Conservation (phyloP, 2,113 vertebrate genomes). For the Lepisosteus osseus region DNA sequence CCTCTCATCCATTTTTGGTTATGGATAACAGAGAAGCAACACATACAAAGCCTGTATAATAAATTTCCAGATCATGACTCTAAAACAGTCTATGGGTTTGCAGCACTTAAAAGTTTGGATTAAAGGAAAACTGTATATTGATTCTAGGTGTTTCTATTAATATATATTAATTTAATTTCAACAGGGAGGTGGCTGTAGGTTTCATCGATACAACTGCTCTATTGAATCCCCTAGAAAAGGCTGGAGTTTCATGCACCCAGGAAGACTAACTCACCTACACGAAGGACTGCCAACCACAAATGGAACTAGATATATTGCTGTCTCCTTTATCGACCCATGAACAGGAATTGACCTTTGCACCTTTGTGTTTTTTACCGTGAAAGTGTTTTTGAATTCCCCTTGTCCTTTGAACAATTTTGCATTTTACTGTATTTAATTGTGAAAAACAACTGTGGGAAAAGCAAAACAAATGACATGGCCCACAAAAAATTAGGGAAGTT, state of each 20-base stretch:
- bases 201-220: constrained; percentile 93
- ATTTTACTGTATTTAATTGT: too few species aligned
- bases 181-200: constrained; percentile 94
- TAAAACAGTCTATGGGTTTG: too few species aligned
- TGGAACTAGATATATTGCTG: constrained; percentile 93
- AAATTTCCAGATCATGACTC: too few species aligned
- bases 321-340: constrained; percentile 95
- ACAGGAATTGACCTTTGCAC: not conserved
- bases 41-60: too few species aligned
- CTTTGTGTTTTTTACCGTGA: not conserved
- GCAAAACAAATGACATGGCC: too few species aligned
- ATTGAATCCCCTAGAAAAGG: constrained; percentile 91
- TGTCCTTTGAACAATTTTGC: not conserved
- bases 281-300: constrained; percentile 94
- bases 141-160: not conserved
- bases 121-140: too few species aligned
- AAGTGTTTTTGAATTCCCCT: constrained; percentile 3
- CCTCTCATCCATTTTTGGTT: too few species aligned
- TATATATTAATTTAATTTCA: constrained; percentile 23
- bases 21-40: too few species aligned
- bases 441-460: not conserved
- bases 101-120: too few species aligned
- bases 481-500: constrained; percentile 8
- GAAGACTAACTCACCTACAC: constrained; percentile 92
- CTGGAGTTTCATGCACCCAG: constrained; percentile 98